These are phyloP conservation scores for Catocala fraxini DNA, from an alignment of 2,888 invertebrate species.

Conservation along the genomic window DNA sequence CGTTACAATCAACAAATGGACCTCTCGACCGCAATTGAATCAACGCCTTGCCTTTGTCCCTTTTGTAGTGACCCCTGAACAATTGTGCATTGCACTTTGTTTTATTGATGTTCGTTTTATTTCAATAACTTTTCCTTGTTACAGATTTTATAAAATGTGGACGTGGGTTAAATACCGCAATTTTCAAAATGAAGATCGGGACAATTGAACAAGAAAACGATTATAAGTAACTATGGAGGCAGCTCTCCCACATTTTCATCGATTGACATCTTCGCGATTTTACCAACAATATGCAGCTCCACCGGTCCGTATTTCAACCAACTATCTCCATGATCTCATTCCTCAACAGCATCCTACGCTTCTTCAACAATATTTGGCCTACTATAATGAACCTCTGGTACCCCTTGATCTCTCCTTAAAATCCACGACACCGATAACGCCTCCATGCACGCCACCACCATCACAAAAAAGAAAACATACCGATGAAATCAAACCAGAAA, in stretches of 20 bases:
- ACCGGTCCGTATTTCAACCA: constrained; percentile 74
- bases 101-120: constrained; percentile 50
- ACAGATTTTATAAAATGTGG: constrained; percentile 52
- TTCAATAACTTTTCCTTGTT: constrained; percentile 55
- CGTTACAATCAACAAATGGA: constrained; percentile 79
- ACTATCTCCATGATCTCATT: constrained; percentile 78
- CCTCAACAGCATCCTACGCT: constrained; percentile 81
- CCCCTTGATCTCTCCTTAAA: constrained; percentile 94
- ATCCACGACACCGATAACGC: constrained; percentile 91
- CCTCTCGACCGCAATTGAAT: constrained; percentile 65
- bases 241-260: constrained; percentile 78
- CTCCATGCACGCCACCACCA: constrained; percentile 92
- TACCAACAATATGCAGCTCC: constrained; percentile 81
- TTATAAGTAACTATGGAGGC: constrained; percentile 74
- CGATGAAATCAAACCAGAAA: constrained; percentile 72
- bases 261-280: constrained; percentile 74
- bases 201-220: constrained; percentile 32
- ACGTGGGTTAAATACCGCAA: constrained; percentile 22
- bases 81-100: constrained; percentile 43
- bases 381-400: constrained; percentile 88
- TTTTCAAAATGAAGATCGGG: constrained; percentile 40
- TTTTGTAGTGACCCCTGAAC: constrained; percentile 47
- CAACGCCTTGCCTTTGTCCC: constrained; percentile 48
- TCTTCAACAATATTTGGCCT: constrained; percentile 86
- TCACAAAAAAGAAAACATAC: constrained; percentile 82